phyloP scores from a whole-genome alignment of 2,888 invertebrate genomes.

The Daptonema setosum region DNA sequence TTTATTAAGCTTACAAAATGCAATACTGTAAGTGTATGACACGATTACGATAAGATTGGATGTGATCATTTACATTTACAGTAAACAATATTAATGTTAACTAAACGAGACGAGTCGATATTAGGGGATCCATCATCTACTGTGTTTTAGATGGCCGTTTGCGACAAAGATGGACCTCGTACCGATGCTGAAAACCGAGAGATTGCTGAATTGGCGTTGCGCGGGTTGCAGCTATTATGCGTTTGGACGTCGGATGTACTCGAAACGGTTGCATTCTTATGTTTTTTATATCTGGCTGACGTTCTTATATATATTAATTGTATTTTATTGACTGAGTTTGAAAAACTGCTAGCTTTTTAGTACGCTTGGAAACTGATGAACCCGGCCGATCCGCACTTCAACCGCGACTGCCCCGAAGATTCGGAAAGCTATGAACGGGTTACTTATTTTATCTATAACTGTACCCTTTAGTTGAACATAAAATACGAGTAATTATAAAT shows the following conservation, averaged over 20 bases:
- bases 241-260: constrained; percentile 93
- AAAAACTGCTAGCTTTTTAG: constrained; percentile 3
- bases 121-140: too few relatives aligned
- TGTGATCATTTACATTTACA: too few relatives aligned
- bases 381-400: constrained; percentile 88
- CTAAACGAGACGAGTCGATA: too few relatives aligned
- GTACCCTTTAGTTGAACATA: too few relatives aligned
- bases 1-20: too few relatives aligned
- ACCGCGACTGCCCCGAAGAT: constrained; percentile 74
- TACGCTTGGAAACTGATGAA: constrained; percentile 95
- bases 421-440: constrained; percentile 94
- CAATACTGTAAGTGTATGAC: too few relatives aligned
- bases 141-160: constrained; percentile 16
- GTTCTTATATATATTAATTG: background rate
- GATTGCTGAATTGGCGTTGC: constrained; percentile 66
- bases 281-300: background rate
- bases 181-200: constrained; percentile 74
- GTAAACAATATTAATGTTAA: too few relatives aligned
- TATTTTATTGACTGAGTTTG: background rate
- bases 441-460: too few relatives aligned
- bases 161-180: constrained; percentile 45
- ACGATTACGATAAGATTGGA: too few relatives aligned
- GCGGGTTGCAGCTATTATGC: constrained; percentile 73
- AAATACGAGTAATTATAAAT: too few relatives aligned
- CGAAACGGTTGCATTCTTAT: constrained; percentile 15